Base-by-base conservation (phyloP, 2,888 invertebrate genomes). In the Exocentrus adspersus region DNA sequence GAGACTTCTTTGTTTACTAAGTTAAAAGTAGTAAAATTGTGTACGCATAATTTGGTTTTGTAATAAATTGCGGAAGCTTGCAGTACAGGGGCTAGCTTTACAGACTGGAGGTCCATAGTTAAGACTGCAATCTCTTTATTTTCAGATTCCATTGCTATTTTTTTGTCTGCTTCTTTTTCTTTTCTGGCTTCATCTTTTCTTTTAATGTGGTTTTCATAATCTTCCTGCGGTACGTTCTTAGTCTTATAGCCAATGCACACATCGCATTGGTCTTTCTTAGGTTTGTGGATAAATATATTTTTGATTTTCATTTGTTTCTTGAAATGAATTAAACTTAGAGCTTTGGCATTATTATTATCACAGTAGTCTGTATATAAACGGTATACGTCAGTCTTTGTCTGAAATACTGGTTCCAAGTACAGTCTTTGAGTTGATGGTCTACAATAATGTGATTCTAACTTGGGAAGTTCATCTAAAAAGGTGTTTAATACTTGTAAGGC, bases 21-120 rank as follows among this genome's bases (percentile, higher is more conserved):
- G n/a, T n/a, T 67, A 41, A 62, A 70, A 6, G 67, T 58, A 2
- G 68, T 69, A 54, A 62, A 70, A 56, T 70, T 70, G 46, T 70
- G 67, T 1, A 66, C 62, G 28, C 54, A 57, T 32, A 68, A 60
- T 42, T 68, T 70, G 9, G 64, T 68, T 63, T 70, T 68, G 41
- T 65, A 68, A 48, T 70, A 68, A 56, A 70, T 58, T 14, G 62
- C 64, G 24, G 52, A 32, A 21, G 62, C 62, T 42, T 56, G 19
- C 12, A 68, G 28, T 14, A 46, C 43, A 45, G 63, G 28, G 7
- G 28, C 28, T 3, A 28, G 28, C 28, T 28, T 28, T 7, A 28
- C 28, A 7, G 28, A 28, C 28, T 28, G 28, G 28, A 28, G 28
- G 28, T 28, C 28, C 28, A 28, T 28, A 28, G 28, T 28, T 28